phyloP scores from a whole-genome alignment of 2,113 vertebrate species.

The Eublepharis macularius region DNA sequence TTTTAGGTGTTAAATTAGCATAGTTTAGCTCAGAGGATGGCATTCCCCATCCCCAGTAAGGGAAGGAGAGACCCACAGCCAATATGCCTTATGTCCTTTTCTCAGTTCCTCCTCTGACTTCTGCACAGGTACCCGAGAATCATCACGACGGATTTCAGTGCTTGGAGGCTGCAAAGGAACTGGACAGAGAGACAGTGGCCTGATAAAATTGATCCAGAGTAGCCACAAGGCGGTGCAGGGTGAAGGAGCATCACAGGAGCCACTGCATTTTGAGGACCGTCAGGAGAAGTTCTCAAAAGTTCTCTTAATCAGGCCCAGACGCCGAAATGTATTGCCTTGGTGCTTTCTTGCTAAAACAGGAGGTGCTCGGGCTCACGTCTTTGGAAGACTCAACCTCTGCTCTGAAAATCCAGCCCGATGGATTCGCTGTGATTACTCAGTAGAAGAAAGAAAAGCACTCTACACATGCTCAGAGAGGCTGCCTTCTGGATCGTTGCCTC shows the following conservation, averaged over 20 bases:
- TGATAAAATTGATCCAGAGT: not conserved
- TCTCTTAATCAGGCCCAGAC: no score
- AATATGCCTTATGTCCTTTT: not conserved
- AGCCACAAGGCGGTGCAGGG: not conserved
- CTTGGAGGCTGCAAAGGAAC: not conserved
- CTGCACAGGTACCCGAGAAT: slow-evolving; percentile 29
- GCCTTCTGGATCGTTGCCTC: no score
- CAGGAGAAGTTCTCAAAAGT: no score
- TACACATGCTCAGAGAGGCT: not conserved
- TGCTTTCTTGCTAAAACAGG: not conserved
- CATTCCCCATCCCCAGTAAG: not conserved
- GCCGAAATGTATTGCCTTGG: not conserved
- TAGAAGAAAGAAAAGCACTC: not conserved
- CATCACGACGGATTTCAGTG: not conserved
- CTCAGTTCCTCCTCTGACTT: not conserved
- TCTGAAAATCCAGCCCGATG: not conserved
- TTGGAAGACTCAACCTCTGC: no score
- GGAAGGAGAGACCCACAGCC: not conserved
- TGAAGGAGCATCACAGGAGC: no score
- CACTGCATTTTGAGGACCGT: no score
- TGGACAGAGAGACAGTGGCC: not conserved
- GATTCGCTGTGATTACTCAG: not conserved
- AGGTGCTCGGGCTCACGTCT: not conserved
- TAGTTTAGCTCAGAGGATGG: no score
- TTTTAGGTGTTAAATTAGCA: no score